Conservation (phyloP, 2,888 invertebrate genomes). For the Subacronicta megacephala region DNA sequence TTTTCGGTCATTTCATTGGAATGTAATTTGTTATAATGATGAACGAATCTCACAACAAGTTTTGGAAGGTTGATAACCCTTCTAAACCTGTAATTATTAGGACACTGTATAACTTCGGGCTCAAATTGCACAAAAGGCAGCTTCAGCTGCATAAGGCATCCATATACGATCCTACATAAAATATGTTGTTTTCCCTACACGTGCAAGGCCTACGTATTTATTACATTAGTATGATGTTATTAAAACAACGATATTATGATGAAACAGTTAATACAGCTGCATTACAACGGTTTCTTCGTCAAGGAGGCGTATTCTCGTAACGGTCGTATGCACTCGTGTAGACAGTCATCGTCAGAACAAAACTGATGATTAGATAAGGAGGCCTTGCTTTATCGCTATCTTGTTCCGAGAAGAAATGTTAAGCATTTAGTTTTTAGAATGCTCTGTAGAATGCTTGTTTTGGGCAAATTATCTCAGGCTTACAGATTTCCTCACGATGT, state of each 20-base stretch:
- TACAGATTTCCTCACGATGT: no score
- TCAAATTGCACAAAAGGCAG: background rate
- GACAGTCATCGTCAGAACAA: conserved; percentile 49
- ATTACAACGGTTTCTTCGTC: conserved; percentile 55
- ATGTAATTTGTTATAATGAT: no score
- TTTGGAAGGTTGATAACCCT: no score
- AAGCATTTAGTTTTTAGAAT: conserved; percentile 4
- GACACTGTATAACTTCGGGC: background rate
- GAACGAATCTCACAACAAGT: no score
- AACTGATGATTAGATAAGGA: conserved; percentile 66
- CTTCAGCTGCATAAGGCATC: background rate
- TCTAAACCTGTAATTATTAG: background rate
- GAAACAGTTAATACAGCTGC: conserved; percentile 40
- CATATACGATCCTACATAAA: background rate
- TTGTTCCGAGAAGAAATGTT: conserved; percentile 38
- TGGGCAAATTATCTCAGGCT: no score
- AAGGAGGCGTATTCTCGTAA: conserved; percentile 46
- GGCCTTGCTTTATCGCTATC: conserved; percentile 58
- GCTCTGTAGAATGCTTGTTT: no score
- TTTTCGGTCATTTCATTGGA: no score
- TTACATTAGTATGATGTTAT: conserved; percentile 53
- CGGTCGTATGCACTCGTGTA: conserved; percentile 39
- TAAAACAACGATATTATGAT: conserved; percentile 41
- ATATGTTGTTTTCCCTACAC: background rate
- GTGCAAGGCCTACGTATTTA: conserved; percentile 37